These are phyloP conservation scores for Dryadula phaetusa DNA, from an alignment of 2,888 invertebrate species.

Conservation along the genomic window DNA sequence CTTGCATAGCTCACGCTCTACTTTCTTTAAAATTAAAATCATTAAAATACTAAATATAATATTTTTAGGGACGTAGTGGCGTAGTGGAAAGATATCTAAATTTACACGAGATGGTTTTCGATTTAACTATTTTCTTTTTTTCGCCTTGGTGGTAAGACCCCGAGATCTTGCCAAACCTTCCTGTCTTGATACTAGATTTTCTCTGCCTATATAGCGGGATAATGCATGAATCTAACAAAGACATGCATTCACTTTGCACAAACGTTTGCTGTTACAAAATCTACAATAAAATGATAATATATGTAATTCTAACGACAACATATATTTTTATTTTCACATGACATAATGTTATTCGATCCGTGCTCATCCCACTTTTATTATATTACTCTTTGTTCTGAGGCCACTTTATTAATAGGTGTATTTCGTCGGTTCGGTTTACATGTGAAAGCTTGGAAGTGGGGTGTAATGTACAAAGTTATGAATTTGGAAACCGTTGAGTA, in stretches of 20 bases:
- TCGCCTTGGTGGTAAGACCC: too few relatives aligned
- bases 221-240: too few relatives aligned
- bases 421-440: constrained; percentile 31
- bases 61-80: too few relatives aligned
- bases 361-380: constrained; percentile 12
- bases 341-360: constrained; percentile 3
- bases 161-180: too few relatives aligned
- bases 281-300: background rate
- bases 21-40: too few relatives aligned
- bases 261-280: background rate
- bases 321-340: background rate
- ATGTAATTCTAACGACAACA: background rate
- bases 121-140: too few relatives aligned
- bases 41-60: too few relatives aligned
- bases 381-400: constrained; percentile 13
- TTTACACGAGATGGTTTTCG: too few relatives aligned
- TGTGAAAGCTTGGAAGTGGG: constrained; percentile 20
- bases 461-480: constrained; percentile 15
- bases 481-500: constrained; percentile 14
- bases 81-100: too few relatives aligned
- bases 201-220: too few relatives aligned
- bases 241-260: background rate
- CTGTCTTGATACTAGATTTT: too few relatives aligned
- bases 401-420: constrained; percentile 28
- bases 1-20: too few relatives aligned